Conservation (phyloP, 2,113 vertebrate genomes). For the Trichomycterus rosablanca region DNA sequence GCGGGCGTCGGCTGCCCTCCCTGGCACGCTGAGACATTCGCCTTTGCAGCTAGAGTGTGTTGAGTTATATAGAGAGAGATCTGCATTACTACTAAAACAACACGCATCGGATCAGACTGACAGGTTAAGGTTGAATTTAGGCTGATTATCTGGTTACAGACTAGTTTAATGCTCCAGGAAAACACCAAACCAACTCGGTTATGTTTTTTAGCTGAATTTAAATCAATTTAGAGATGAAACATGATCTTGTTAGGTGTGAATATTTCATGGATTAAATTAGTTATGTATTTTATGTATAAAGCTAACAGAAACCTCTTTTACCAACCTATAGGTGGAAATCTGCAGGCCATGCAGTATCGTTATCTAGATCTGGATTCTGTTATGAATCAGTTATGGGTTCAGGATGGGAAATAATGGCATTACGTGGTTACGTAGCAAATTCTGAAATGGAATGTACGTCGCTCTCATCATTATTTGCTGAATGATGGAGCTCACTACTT, state of each 20-base stretch:
- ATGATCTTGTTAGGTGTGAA: conserved; percentile 35
- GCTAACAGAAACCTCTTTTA: background rate
- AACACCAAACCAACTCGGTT: too few species aligned
- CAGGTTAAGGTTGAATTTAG: background rate
- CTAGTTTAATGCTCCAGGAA: too few species aligned
- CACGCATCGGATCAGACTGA: conserved; percentile 36
- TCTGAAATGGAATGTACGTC: conserved; percentile 40
- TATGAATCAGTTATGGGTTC: conserved; percentile 46
- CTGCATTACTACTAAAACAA: conserved; percentile 53
- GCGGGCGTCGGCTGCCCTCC: conserved; percentile 56
- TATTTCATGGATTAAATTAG: conserved; percentile 23
- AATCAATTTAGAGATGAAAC: conserved; percentile 19
- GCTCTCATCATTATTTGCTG: conserved; percentile 53
- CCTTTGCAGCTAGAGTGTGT: conserved; percentile 63
- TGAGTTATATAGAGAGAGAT: conserved; percentile 64
- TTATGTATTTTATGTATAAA: conserved; percentile 12
- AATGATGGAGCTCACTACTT: conserved; percentile 64
- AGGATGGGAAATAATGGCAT: conserved; percentile 46
- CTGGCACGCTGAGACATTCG: conserved; percentile 56
- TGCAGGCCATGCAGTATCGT: conserved; percentile 17
- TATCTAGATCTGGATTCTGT: conserved; percentile 2
- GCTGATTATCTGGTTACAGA: background rate
- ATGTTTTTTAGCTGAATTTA: background rate
- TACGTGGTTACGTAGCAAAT: conserved; percentile 35
- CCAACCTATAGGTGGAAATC: conserved; percentile 39